Base-by-base conservation (phyloP, 2,888 invertebrate species). In the Hetaerina titia region DNA sequence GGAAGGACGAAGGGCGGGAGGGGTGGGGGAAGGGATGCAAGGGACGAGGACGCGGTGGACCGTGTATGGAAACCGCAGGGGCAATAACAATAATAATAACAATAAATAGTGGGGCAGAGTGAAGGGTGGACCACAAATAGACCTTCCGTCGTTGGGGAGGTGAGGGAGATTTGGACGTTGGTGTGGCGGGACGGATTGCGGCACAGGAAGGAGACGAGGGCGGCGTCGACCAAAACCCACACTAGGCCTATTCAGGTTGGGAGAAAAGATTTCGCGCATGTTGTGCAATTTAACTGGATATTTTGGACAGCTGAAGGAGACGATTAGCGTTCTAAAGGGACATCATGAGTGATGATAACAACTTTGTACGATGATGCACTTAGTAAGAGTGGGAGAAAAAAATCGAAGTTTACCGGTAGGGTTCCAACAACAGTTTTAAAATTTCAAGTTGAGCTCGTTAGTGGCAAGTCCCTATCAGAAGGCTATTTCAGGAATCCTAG, bases 51-150 rank as follows among this genome's bases (percentile, higher is more conserved):
- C 69, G 56, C 89, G 58, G 92, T 57, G 45, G 92, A 45, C n/a
- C 64, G 45, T 45, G 92, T 19, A 92, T 92, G 92, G 92, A 92
- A 89, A 92, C 64, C 92, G 31, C 69, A 64, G 69, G 19, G 74
- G 92, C 92, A 92, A 92, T 92, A 92, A 92, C 92, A 92, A 92
- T 92, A 92, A 92, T 92, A 92, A 92, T 92, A 92, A 92, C 92
- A 69, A 92, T 92, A 92, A 92, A 92, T 92, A 92, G 31, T 31
- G n/a, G 0, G 69, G 81, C 81, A 22, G 31, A 92, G 69, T 45
- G 92, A 92, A 69, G 92, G 92, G 92, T 56, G 69, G 92, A 92
- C 69, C 92, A 56, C 69, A 92, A 92, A 69, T 69, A 92, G 56
- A 56, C 45, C n/a, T 56, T 92, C 92, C 92, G 90, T 15, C 45